Evolutionary conservation across 2,113 vertebrate species (phyloP).

Genomic region (Elephantulus edwardii): DNA sequence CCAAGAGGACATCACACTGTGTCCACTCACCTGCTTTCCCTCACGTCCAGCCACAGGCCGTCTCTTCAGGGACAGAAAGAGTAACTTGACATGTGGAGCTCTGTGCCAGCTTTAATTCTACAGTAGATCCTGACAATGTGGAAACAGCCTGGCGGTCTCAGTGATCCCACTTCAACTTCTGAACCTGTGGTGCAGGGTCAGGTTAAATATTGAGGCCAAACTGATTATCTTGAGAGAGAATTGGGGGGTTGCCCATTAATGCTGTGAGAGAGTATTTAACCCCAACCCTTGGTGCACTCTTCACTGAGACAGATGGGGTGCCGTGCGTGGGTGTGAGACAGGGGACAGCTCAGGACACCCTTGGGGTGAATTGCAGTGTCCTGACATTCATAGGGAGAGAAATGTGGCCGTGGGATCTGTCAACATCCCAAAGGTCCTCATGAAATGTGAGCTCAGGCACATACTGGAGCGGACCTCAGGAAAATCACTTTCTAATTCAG

Average conservation of each 20-base stretch:
- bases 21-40: background rate
- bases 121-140: background rate
- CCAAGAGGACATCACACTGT: background rate
- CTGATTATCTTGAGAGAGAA: slow-evolving; percentile 31
- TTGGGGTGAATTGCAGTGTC: background rate
- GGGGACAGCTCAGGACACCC: background rate
- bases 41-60: background rate
- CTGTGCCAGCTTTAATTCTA: background rate
- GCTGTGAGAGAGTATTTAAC: slow-evolving; percentile 59
- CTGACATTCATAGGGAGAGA: background rate
- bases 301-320: slow-evolving; percentile 49
- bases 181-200: slow-evolving; percentile 36
- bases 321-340: background rate
- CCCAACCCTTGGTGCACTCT: slow-evolving; percentile 16
- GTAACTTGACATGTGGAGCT: rapidly evolving
- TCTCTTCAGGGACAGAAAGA: background rate
- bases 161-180: background rate
- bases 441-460: background rate
- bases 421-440: background rate
- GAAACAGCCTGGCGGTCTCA: background rate
- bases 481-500: slow-evolving; percentile 57
- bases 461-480: background rate
- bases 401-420: background rate
- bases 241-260: slow-evolving; percentile 45
- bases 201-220: slow-evolving; percentile 42